These are phyloP conservation scores for Nasonia longicornis DNA, from an alignment of 1,140 invertebrate species.

Conservation along the genomic window DNA sequence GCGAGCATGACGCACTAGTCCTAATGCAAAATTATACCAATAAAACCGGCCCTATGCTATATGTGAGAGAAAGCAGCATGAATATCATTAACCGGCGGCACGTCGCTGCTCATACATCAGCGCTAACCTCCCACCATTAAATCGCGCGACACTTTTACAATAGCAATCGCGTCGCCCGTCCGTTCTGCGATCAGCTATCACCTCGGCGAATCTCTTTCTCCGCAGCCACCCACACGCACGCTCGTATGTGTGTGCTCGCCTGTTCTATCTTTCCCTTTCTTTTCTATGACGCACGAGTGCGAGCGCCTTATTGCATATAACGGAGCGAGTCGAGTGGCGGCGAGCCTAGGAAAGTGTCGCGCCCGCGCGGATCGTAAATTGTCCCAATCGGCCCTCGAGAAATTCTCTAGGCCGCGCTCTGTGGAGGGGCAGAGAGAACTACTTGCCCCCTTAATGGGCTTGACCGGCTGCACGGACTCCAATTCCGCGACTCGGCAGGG, in stretches of 20 bases:
- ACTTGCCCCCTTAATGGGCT: background rate
- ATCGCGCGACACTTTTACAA: slow-evolving; percentile 4
- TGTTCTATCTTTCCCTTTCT: background rate
- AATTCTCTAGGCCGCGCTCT: background rate
- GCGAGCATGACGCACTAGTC: background rate
- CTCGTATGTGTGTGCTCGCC: background rate
- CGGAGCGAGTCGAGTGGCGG: background rate
- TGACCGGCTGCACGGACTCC: background rate
- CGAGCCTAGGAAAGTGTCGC: background rate
- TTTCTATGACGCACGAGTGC: background rate
- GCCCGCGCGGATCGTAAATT: slow-evolving; percentile 15
- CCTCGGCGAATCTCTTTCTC: background rate
- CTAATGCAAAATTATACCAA: slow-evolving; percentile 10
- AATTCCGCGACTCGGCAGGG: slow-evolving; percentile 8
- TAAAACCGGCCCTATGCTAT: background rate
- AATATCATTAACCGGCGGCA: background rate
- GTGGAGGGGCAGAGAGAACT: background rate
- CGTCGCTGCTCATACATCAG: background rate
- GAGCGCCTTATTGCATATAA: too few relatives aligned
- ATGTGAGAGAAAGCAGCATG: background rate
- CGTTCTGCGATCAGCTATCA: background rate
- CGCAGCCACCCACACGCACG: background rate
- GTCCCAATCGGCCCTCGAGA: slow-evolving; percentile 13
- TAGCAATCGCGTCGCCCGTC: background rate
- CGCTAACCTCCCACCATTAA: background rate